These are phyloP conservation scores for Orientallactaga bullata DNA, from an alignment of 2,113 vertebrate species.

Conservation along the genomic window DNA sequence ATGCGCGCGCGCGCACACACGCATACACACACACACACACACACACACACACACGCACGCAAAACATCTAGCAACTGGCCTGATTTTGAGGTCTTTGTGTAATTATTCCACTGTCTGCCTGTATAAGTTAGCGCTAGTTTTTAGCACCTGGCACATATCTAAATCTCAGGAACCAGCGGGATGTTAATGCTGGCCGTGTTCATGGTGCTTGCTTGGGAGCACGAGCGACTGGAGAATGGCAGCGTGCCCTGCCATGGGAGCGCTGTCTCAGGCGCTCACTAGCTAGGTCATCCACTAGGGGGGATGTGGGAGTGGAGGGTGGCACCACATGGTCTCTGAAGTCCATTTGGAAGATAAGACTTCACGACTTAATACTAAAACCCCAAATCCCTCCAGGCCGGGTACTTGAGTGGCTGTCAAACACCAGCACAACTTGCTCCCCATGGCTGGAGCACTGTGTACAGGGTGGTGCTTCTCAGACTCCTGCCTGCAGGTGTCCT, in stretches of 20 bases:
- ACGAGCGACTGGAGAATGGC: too few species aligned
- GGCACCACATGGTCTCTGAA: background rate
- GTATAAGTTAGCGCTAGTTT: background rate
- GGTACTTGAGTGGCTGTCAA: background rate
- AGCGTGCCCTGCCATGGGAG: too few species aligned
- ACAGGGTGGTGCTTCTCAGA: background rate
- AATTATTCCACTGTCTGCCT: background rate
- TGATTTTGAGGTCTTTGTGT: background rate
- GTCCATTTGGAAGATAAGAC: background rate
- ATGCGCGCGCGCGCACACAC: too few species aligned
- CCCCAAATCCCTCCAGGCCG: too few species aligned
- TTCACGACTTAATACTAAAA: background rate
- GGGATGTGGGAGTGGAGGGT: background rate
- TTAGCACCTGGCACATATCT: background rate
- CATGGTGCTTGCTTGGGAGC: background rate
- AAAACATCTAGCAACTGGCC: background rate
- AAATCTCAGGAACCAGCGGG: background rate
- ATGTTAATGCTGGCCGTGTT: background rate
- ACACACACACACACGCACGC: too few species aligned
- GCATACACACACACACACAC: too few species aligned
- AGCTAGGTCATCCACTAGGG: rapidly evolving
- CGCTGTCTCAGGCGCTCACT: too few species aligned
- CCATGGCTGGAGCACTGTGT: rapidly evolving
- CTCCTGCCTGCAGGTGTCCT: rapidly evolving
- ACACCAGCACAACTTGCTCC: rapidly evolving